Evolutionary conservation across 1,140 invertebrate species (phyloP), one percentile per base, ranked within the genome.

Genomic region (Eufriesea mexicana): DNA sequence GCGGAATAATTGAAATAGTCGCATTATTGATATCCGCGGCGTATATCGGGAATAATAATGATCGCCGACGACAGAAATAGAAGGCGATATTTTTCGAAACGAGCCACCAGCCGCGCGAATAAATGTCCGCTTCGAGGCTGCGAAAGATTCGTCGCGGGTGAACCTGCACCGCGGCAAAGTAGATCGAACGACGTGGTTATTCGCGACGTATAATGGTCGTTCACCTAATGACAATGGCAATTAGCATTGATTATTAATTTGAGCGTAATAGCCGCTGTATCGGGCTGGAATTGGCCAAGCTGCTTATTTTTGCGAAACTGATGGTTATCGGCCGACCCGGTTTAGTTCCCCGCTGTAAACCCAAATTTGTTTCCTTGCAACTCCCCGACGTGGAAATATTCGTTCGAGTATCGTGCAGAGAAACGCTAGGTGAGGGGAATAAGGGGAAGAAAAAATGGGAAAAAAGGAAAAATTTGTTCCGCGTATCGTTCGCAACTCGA

Each of bases 191-290:
- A 54, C 62, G 25, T 82, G 76, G 79, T 82, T 68, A 82, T 68
- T 67, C 71, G 20, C 20, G 55, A 82, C 25, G 66, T 82, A 59
- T 82, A 82, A 82, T 68, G 73, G 79, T 57, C 73, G 79, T 76
- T 59, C 73, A 82, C 72, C 79, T 82, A 82, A 82, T 82, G 79
- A 82, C 79, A 82, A 82, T 82, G 54, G 79, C 73, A 82, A 82
- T 82, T 82, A 82, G 79, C 79, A 82, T 82, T 75, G 79, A 82
- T 82, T 82, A 82, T 82, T 82, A 76, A 82, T 82, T 82, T 82
- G 62, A 82, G 28, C 62, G 79, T 82, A 82, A 82, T 82, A 82
- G 54, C 79, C 54, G 51, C 12, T 57, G 45, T 76, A 82, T 82
- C 73, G 62, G 16, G 23, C 9, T 59, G 73, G 25, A 67, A 76